Conservation (phyloP, 2,113 vertebrate genomes). For the Nothocercus nigrocapillus region DNA sequence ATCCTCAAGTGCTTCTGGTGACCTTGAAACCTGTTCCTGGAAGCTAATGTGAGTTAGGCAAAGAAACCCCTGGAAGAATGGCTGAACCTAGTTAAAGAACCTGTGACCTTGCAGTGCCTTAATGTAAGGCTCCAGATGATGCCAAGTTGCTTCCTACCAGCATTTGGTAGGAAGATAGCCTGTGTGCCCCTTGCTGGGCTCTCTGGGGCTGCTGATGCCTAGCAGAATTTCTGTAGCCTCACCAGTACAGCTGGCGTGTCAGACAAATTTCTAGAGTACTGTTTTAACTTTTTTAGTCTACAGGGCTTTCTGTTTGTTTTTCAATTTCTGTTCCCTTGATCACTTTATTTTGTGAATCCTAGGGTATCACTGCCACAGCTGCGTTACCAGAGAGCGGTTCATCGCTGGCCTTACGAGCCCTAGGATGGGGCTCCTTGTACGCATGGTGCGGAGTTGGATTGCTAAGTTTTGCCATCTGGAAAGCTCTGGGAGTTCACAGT, state of each 20-base stretch:
- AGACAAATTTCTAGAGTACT: not conserved
- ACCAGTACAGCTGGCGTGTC: not conserved
- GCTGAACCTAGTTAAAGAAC: not conserved
- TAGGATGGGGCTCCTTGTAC: constrained; percentile 91
- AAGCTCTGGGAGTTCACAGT: constrained; percentile 87
- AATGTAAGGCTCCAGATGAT: not conserved
- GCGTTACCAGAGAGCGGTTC: constrained; percentile 87
- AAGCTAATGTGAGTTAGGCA: no score
- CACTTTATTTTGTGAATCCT: constrained; percentile 18
- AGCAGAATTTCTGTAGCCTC: not conserved
- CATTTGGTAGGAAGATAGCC: not conserved
- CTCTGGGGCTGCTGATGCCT: not conserved
- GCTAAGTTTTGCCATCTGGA: constrained; percentile 87
- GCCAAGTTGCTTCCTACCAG: not conserved
- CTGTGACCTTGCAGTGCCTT: not conserved
- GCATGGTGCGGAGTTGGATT: constrained; percentile 92
- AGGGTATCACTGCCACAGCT: constrained; percentile 84
- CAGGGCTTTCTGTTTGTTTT: not conserved
- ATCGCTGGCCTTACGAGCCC: constrained; percentile 86
- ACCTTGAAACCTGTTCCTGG: not conserved
- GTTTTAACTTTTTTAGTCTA: not conserved
- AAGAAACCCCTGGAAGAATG: not conserved
- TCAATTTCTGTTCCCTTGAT: not conserved
- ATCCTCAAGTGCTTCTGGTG: not conserved
- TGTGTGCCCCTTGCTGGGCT: not conserved